Conservation (phyloP, 2,113 vertebrate species). For the Corythornis vintsioides region DNA sequence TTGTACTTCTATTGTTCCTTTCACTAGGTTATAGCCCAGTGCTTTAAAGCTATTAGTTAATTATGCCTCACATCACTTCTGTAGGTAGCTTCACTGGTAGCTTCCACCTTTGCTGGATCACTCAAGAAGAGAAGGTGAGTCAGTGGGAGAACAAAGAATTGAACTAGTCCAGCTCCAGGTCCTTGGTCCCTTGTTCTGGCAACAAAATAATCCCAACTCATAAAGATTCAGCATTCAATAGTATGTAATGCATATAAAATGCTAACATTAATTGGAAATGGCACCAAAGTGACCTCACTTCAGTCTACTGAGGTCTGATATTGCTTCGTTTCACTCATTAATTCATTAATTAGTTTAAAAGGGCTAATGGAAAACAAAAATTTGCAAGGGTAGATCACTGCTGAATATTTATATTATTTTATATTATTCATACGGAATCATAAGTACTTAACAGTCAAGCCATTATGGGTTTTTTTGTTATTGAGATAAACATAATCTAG, state of each 20-base stretch:
- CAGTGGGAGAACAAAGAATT: slow-evolving; percentile 12
- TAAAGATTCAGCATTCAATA: slow-evolving; percentile 41
- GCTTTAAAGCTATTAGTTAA: slow-evolving; percentile 39
- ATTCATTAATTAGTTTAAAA: slow-evolving; percentile 72
- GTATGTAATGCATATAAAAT: slow-evolving; percentile 45
- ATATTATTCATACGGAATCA: slow-evolving; percentile 37
- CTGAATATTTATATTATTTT: slow-evolving; percentile 66
- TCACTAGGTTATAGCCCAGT: not conserved
- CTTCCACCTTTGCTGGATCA: not conserved
- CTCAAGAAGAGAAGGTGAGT: not conserved
- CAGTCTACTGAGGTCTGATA: slow-evolving; percentile 60
- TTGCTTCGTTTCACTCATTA: slow-evolving; percentile 59
- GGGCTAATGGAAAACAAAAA: slow-evolving; percentile 70
- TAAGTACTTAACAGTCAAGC: slow-evolving; percentile 24
- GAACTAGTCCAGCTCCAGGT: not conserved
- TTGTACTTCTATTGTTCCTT: slow-evolving; percentile 35
- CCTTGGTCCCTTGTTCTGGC: not conserved
- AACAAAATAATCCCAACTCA: slow-evolving; percentile 7
- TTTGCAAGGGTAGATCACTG: not conserved
- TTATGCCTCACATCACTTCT: slow-evolving; percentile 23
- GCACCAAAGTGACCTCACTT: slow-evolving; percentile 38
- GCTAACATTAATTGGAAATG: slow-evolving; percentile 62
- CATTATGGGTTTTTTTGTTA: not conserved
- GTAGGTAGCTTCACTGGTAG: not conserved
- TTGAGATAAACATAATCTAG: slow-evolving; percentile 1